Conservation (phyloP, 2,797 vertebrate genomes). For the Danio tinwini region DNA sequence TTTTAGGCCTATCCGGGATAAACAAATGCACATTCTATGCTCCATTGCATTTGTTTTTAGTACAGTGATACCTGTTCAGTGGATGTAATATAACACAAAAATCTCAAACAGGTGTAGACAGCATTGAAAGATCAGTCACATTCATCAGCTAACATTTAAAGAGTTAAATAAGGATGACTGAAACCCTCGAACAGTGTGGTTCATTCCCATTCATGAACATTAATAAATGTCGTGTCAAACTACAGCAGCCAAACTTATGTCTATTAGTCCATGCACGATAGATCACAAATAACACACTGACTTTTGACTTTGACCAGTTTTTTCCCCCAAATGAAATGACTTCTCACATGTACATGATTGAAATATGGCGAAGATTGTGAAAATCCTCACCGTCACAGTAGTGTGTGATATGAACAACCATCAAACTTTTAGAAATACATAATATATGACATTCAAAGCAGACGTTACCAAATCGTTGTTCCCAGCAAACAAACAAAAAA, state of each 20-base stretch:
- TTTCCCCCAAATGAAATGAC: neutral
- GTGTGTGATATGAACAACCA: slow-evolving; percentile 17
- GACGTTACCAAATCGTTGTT: slow-evolving; percentile 12
- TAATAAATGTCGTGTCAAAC: slow-evolving; percentile 19
- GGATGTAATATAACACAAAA: neutral
- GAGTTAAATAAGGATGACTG: neutral
- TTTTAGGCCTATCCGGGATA: slow-evolving; percentile 39
- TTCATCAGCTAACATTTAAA: neutral
- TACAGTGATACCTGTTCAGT: neutral
- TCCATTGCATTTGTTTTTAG: neutral
- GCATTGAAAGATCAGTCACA: slow-evolving; percentile 9
- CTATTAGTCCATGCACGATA: slow-evolving; percentile 31
- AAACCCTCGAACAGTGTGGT: neutral
- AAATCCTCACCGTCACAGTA: slow-evolving; percentile 21
- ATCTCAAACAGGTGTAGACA: neutral
- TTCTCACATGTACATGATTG: neutral
- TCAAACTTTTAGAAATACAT: slow-evolving; percentile 34
- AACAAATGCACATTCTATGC: slow-evolving; percentile 4
- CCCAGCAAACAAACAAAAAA: slow-evolving; percentile 25
- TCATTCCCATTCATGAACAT: neutral
- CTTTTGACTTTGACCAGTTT: neutral
- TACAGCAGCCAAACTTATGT: slow-evolving; percentile 1
- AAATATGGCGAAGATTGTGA: slow-evolving; percentile 26
- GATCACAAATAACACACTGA: slow-evolving; percentile 22
- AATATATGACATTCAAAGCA: slow-evolving; percentile 15